Evolutionary conservation across 2,113 vertebrate species (phyloP), one percentile per base, ranked within the genome.

Genomic region (Illadopsis cleaveri): DNA sequence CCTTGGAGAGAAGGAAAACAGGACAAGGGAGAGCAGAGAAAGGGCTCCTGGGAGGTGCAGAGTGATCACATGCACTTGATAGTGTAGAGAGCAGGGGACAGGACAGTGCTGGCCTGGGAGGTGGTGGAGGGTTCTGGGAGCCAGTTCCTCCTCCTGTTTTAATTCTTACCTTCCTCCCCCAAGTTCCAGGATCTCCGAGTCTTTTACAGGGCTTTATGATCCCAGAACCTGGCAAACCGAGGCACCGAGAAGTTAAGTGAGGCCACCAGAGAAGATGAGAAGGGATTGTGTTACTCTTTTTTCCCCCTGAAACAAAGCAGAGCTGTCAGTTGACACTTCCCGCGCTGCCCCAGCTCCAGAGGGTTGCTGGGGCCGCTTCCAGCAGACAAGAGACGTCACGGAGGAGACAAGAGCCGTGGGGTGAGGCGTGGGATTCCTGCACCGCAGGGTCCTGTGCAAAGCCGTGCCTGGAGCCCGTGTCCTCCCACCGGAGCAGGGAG

Each of bases 231-330:
- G 94, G 92, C 92, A 95, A 94, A 90, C 19, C 5, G 40, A 86
- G 82, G 76, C 93, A 65, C 44, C 12, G 65, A 70, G 82, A 90
- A 81, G 72, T 80, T 85, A 86, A 83, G 69, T 0, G 10, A 94
- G 93, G 94, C 93, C 94, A 97, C 94, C 91, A 93, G 93, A 94
- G 94, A 82, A 96, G 94, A 97, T 92, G 96, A 97, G 95, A 96
- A 93, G 82, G 90, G 90, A 95, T 93, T 73, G 82, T 90, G 83
- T 96, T 97, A 94, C 94, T 95, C 90, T 93, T 92, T 93, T 93
- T 54, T 86, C 35, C 62, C 89, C 80, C 93, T 95, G 93, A 97
- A 96, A 95, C 93, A 96, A 97, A 97, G 94, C 95, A 95, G 96
- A 96, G 91, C 89, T 96, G 91, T 95, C 96, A 95, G 89, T 94